Percentiles rank a stretch among this genome's conserved stretches.
These are phyloP conservation scores for Papilio gigon DNA, from an alignment of 2,888 invertebrate genomes.

Conservation along the genomic window DNA sequence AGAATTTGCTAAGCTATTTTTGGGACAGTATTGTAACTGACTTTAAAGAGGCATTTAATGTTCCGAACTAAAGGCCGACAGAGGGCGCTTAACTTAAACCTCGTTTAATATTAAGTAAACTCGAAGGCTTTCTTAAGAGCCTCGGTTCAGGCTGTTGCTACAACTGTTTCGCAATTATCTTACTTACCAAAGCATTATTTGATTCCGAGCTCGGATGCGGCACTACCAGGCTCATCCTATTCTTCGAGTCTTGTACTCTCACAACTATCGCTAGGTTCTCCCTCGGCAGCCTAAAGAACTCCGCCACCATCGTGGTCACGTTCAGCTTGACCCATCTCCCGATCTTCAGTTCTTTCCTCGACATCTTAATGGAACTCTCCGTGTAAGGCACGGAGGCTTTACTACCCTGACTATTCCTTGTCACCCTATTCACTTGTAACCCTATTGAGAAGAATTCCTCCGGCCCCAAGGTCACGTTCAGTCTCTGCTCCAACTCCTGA, in stretches of 20 bases:
- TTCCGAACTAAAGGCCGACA: too few relatives aligned
- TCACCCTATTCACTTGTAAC: constrained; percentile 72
- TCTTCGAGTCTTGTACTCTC: constrained; percentile 84
- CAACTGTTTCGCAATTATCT: too few relatives aligned
- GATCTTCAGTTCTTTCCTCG: constrained; percentile 76
- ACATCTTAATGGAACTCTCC: constrained; percentile 72
- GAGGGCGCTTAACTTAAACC: too few relatives aligned
- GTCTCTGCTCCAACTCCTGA: constrained; percentile 71
- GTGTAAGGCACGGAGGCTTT: constrained; percentile 71
- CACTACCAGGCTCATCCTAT: constrained; percentile 84
- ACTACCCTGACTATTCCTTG: constrained; percentile 68
- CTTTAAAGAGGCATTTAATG: too few relatives aligned
- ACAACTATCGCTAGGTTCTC: constrained; percentile 90
- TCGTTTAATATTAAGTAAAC: too few relatives aligned
- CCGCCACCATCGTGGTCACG: constrained; percentile 87
- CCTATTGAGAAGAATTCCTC: constrained; percentile 69
- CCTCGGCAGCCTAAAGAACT: constrained; percentile 89
- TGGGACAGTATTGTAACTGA: too few relatives aligned
- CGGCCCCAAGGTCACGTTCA: constrained; percentile 62
- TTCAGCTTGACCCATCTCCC: constrained; percentile 90
- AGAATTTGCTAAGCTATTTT: too few relatives aligned
- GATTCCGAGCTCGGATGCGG: constrained; percentile 85
- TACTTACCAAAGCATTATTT: constrained; percentile 77
- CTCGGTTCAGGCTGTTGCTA: too few relatives aligned
- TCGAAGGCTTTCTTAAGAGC: too few relatives aligned